Conservation (phyloP, 2,888 invertebrate species). For the Pyralis farinalis region DNA sequence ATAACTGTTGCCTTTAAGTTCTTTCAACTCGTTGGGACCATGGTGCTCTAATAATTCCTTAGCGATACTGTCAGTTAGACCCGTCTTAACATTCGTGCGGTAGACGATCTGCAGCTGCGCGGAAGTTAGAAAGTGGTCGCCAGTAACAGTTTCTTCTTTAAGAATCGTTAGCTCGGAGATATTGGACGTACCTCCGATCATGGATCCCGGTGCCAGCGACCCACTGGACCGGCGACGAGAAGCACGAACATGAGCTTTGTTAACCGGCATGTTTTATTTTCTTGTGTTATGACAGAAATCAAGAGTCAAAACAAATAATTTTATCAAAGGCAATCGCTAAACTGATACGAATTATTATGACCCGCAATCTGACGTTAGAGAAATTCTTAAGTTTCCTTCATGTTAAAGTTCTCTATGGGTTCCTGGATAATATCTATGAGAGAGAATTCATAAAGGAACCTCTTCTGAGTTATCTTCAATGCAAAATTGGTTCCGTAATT, state of each 20-base stretch:
- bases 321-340: too few relatives aligned
- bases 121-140: conserved; percentile 67
- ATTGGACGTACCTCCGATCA: conserved; percentile 22
- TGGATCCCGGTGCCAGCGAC: conserved; percentile 24
- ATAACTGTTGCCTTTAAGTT: conserved; percentile 81
- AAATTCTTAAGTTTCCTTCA: too few relatives aligned
- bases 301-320: too few relatives aligned
- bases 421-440: too few relatives aligned
- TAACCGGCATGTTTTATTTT: too few relatives aligned
- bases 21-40: conserved; percentile 83
- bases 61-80: conserved; percentile 78
- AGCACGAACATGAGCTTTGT: neutral
- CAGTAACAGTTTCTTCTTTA: conserved; percentile 60
- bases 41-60: conserved; percentile 69
- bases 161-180: conserved; percentile 45
- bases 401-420: too few relatives aligned
- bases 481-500: too few relatives aligned
- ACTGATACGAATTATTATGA: too few relatives aligned
- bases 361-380: too few relatives aligned
- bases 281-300: too few relatives aligned
- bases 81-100: conserved; percentile 65
- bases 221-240: conserved; percentile 34
- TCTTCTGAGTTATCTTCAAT: too few relatives aligned
- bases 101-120: conserved; percentile 63
- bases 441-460: too few relatives aligned